Percentiles rank a stretch among this genome's conserved stretches.
Evolutionary conservation across 2,113 vertebrate species (phyloP).

Genomic region (Cottus gobio): DNA sequence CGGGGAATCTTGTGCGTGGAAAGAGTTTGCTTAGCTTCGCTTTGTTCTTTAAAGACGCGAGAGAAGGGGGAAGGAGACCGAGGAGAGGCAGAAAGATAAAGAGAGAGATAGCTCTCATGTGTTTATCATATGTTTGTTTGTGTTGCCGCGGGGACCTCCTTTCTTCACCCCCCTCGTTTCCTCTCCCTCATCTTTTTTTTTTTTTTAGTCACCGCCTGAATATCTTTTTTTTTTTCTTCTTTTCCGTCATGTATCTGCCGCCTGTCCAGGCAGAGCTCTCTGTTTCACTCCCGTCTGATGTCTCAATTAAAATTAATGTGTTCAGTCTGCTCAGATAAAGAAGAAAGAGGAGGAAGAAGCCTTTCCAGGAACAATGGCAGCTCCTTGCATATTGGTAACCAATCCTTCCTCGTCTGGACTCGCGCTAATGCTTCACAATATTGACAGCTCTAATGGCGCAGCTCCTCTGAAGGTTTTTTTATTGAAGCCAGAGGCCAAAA

Average conservation of each 20-base stretch:
- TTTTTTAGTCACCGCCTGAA: constrained; percentile 34
- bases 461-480: constrained; percentile 30
- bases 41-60: constrained; percentile 69
- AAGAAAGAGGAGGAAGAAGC: constrained; percentile 58
- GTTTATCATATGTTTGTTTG: constrained; percentile 78
- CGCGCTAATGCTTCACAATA: constrained; percentile 59
- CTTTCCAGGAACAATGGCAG: constrained; percentile 70
- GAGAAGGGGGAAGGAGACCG: constrained; percentile 45
- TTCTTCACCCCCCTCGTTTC: constrained; percentile 25
- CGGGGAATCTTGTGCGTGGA: constrained; percentile 28
- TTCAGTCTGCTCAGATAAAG: constrained; percentile 72
- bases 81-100: constrained; percentile 57
- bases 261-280: constrained; percentile 64
- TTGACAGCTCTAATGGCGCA: constrained; percentile 65
- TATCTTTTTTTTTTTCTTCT: constrained; percentile 5
- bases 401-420: constrained; percentile 61
- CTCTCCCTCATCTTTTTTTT: constrained; percentile 8
- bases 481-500: constrained; percentile 21
- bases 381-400: constrained; percentile 59
- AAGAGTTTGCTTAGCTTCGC: constrained; percentile 46
- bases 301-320: constrained; percentile 78
- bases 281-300: constrained; percentile 68
- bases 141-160: constrained; percentile 69
- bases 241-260: constrained; percentile 62
- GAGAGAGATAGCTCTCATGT: constrained; percentile 64